These are phyloP conservation scores for Cydia strobilella DNA, from an alignment of 1,140 invertebrate genomes.

Conservation along the genomic window DNA sequence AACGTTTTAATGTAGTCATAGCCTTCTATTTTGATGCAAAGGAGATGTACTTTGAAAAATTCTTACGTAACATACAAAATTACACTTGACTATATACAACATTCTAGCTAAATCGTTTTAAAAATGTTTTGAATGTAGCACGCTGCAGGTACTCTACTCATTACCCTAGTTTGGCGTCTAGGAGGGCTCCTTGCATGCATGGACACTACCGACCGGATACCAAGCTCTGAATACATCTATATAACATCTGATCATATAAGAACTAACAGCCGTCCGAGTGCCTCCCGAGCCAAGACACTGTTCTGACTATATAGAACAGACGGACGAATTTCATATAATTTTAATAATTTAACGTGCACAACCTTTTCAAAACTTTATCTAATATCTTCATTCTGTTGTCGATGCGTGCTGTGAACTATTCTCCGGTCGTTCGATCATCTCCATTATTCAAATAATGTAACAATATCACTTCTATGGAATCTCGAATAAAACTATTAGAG, in stretches of 20 bases:
- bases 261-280: slow-evolving; percentile 15
- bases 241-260: neutral
- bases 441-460: neutral
- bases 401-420: slow-evolving; percentile 32
- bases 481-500: neutral
- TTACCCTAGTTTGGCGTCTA: slow-evolving; percentile 66
- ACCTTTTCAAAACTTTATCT: slow-evolving; percentile 67
- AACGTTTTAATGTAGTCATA: slow-evolving; percentile 72
- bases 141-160: slow-evolving; percentile 55
- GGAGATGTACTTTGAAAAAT: slow-evolving; percentile 74
- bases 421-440: neutral
- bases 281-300: slow-evolving; percentile 8
- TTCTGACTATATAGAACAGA: slow-evolving; percentile 37
- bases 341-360: slow-evolving; percentile 72
- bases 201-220: slow-evolving; percentile 51
- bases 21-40: slow-evolving; percentile 74
- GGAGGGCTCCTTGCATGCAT: slow-evolving; percentile 66
- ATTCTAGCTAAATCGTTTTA: slow-evolving; percentile 64
- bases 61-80: slow-evolving; percentile 76
- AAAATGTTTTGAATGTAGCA: slow-evolving; percentile 59
- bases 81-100: slow-evolving; percentile 76
- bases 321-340: slow-evolving; percentile 63
- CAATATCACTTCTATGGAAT: neutral
- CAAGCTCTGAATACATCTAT: slow-evolving; percentile 28
- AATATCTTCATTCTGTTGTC: slow-evolving; percentile 43